phyloP scores from a whole-genome alignment of 1,140 invertebrate species.

The Antheraea mylitta region DNA sequence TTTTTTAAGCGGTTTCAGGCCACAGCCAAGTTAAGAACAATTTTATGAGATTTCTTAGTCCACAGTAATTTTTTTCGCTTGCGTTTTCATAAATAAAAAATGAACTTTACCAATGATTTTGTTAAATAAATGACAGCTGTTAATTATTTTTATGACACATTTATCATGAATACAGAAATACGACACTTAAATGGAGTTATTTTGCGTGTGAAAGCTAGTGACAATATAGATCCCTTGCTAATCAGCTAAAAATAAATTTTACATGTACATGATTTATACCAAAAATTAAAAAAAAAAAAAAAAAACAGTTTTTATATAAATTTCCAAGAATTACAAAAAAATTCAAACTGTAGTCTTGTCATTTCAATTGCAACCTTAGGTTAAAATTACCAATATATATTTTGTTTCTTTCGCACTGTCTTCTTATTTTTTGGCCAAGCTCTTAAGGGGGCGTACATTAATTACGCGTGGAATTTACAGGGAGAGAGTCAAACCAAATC shows the following conservation, averaged over 20 bases:
- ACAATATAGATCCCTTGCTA: neutral
- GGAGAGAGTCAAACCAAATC: too few species aligned
- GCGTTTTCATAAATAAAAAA: neutral
- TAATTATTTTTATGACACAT: neutral
- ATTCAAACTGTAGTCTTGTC: too few species aligned
- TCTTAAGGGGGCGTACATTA: too few species aligned
- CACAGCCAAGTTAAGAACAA: neutral
- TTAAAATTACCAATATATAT: too few species aligned
- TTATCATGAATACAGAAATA: neutral
- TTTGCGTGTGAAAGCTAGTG: neutral
- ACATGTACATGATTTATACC: neutral
- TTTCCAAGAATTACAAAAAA: too few species aligned
- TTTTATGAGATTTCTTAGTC: neutral
- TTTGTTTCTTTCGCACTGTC: too few species aligned
- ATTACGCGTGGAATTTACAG: too few species aligned
- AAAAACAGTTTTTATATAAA: too few species aligned
- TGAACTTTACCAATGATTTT: neutral
- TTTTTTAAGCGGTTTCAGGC: neutral
- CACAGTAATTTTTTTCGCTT: too few species aligned
- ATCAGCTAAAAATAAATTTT: neutral
- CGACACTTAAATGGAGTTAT: neutral
- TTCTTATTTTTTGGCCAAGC: too few species aligned
- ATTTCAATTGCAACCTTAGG: too few species aligned
- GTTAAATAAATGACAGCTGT: slow-evolving; percentile 1
- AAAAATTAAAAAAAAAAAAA: too few species aligned